A percentile compares a stretch with the other conserved stretches of the same genome.
These are phyloP conservation scores for Hypomecis atomaria DNA, from an alignment of 2,888 invertebrate species.

Conservation along the genomic window DNA sequence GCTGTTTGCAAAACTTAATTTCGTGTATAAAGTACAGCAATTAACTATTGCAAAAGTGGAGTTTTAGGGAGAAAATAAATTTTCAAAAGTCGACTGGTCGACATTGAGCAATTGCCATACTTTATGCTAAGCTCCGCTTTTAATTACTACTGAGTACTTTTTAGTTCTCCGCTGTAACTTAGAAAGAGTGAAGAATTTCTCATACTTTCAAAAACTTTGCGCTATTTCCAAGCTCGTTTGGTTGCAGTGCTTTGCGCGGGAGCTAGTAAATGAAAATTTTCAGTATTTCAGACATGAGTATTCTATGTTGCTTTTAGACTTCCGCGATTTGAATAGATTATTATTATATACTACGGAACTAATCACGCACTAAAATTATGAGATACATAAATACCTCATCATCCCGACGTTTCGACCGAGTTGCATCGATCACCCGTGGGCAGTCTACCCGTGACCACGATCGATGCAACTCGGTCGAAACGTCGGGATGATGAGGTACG, in stretches of 20 bases:
- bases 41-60: slow-evolving; percentile 48
- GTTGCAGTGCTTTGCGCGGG: neutral
- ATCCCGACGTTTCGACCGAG: too few species aligned
- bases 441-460: too few species aligned
- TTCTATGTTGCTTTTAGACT: too few species aligned
- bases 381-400: too few species aligned
- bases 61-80: slow-evolving; percentile 54
- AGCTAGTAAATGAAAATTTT: neutral
- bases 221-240: slow-evolving; percentile 29
- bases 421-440: too few species aligned
- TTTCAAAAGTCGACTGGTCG: slow-evolving; percentile 62
- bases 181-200: slow-evolving; percentile 56
- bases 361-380: too few species aligned
- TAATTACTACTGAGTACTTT: slow-evolving; percentile 75
- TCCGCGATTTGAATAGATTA: too few species aligned
- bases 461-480: too few species aligned
- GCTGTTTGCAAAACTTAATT: slow-evolving; percentile 23
- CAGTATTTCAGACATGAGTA: too few species aligned
- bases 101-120: slow-evolving; percentile 77
- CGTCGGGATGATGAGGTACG: too few species aligned
- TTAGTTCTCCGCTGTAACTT: slow-evolving; percentile 57
- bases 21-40: slow-evolving; percentile 39
- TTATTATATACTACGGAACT: too few species aligned
- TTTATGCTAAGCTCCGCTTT: slow-evolving; percentile 73
- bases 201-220: slow-evolving; percentile 42